Base-by-base conservation (phyloP, 1,140 invertebrate genomes). In the Lordiphosa stackelbergi region DNA sequence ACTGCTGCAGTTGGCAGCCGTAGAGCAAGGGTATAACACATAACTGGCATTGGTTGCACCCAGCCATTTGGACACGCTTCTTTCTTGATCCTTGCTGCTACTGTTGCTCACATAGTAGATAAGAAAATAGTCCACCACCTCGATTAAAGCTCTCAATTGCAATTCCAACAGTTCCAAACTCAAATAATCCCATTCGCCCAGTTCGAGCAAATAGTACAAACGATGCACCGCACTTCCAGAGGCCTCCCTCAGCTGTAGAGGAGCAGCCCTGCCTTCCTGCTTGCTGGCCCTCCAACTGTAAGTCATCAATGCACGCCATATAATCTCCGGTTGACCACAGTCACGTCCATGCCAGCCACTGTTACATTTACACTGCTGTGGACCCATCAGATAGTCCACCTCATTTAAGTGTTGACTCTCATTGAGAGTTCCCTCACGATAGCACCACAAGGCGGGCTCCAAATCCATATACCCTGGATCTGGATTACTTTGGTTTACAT, bases 241-340 rank as follows among this genome's bases (percentile, higher is more conserved):
- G 43, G 73, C 65, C 24, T 72, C 69, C 11, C 63, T 47, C 52
- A 83, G 37, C 40, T 83, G 59, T 7, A 84, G 9, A 1, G 75
- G 69, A 5, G 64, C 63, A 31, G 54, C 19, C 19, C 19, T 37
- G 4, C 66, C 19, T 6, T 45, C 56, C 0, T 59, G 54, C 16
- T 24, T 64, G 22, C 66, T 81, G 6, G 55, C 46, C 9, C 28
- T 31, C 6, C 77, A 65, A 28, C 54, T 69, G 46, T 75, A 58
- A 0, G 91, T 90, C 88, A 92, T 89, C 19, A 92, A 88, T 0
- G 91, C 91, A 12, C 92, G 88, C 91, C 91, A 92, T 2, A 92
- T 90, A 3, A 92, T 90, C 77, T 93, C 92, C 3, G 92, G 91
- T 66, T 92, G 91, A 9, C 91, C 91, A 81, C 92, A 93, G 48